Conservation (phyloP, 2,797 vertebrate species). For the Aeoliscus strigatus region DNA sequence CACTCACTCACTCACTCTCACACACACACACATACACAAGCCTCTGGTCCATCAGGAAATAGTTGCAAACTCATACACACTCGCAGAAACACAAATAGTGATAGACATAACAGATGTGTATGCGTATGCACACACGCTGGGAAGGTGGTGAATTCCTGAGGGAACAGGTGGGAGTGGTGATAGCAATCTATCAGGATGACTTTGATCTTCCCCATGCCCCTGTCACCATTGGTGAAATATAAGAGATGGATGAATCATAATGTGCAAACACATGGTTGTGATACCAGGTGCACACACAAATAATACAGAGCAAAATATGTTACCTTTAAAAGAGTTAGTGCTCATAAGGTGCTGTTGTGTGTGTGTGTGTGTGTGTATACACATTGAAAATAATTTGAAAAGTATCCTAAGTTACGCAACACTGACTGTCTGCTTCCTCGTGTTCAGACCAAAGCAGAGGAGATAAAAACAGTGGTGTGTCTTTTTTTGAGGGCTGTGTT, state of each 20-base stretch:
- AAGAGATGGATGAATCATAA: conserved; percentile 42
- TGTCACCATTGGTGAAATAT: conserved; percentile 51
- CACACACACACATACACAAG: conserved; percentile 30
- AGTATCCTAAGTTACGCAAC: conserved; percentile 7
- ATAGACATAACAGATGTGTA: conserved; percentile 71
- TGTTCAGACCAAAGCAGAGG: conserved; percentile 24
- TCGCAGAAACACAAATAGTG: conserved; percentile 67
- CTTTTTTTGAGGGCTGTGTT: background rate
- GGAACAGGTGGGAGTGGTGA: conserved; percentile 76
- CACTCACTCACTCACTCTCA: no score
- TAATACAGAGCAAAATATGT: no score
- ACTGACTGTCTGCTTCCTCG: conserved; percentile 3
- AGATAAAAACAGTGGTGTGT: conserved; percentile 14
- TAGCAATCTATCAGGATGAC: conserved; percentile 69
- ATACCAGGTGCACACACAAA: conserved; percentile 23
- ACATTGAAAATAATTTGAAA: conserved; percentile 5
- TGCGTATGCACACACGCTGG: conserved; percentile 53
- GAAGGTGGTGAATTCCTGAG: conserved; percentile 69
- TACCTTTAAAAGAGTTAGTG: no score
- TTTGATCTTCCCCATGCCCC: conserved; percentile 64
- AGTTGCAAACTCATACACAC: conserved; percentile 64
- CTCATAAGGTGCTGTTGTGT: no score
- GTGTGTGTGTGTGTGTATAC: no score
- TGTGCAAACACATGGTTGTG: conserved; percentile 15
- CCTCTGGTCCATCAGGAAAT: conserved; percentile 56